Evolutionary conservation across 2,888 invertebrate genomes (phyloP), one percentile per base, ranked within the genome.

Genomic region (Parascotia fuliginaria): DNA sequence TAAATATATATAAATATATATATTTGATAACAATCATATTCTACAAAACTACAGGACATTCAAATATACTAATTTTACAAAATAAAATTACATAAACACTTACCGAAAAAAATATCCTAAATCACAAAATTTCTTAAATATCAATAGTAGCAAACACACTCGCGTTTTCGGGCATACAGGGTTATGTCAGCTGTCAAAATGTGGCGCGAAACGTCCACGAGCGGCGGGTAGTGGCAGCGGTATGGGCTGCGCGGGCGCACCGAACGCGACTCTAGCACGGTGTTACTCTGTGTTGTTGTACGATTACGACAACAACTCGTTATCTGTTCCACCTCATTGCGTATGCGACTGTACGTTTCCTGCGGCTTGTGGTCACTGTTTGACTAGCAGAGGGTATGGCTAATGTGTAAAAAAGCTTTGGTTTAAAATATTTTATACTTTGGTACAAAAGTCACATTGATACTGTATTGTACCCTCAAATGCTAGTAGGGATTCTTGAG

Each of bases 141-240:
- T 19, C 6, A 19, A 32, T 7, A 16, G 19, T 31, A 13, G 24
- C 24, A 19, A 53, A 54, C 56, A 28, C 84, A 85, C 81, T 72
- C 78, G 79, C 84, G 81, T n/a, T 27, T 41, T 29, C 33, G 38
- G 41, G 31, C 38, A 33, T 29, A 55, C 55, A 60, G 68, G 58
- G 55, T 43, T n/a, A 33, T 70, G 71, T 64, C 64, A 73, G 64
- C 50, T 75, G 74, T 76, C 73, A 75, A 65, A 52, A 54, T 12
- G 56, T 24, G 60, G 66, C 76, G 79, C 73, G 71, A 71, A 59
- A 62, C 84, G 86, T 83, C 69, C 47, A 70, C 56, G 50, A 59
- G 15, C 44, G 59, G 39, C 71, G 72, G 61, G 58, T 58, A 28
- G 57, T 70, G 70, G 63, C 64, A 63, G 70, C 70, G 65, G 69